These are phyloP conservation scores for Pogonognathellus flavescens DNA, from an alignment of 1,140 invertebrate species.

Conservation along the genomic window DNA sequence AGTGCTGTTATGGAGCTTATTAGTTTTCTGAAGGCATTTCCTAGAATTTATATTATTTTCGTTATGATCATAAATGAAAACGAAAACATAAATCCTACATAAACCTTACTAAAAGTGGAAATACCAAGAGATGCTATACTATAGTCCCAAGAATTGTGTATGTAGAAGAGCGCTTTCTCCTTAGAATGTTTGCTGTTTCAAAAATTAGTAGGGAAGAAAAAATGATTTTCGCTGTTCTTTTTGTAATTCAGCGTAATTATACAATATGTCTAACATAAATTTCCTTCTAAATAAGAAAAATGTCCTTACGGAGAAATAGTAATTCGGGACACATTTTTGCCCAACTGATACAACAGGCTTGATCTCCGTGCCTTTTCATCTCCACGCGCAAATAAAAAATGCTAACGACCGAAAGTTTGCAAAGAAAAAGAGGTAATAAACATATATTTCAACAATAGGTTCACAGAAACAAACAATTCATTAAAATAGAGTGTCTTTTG, in stretches of 20 bases:
- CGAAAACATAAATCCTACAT: too few relatives aligned
- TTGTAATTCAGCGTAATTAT: background rate
- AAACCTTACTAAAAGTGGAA: too few relatives aligned
- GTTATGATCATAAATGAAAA: too few relatives aligned
- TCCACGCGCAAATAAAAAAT: background rate
- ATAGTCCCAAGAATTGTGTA: too few relatives aligned
- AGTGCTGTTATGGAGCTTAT: too few relatives aligned
- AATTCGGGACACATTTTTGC: background rate
- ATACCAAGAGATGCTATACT: too few relatives aligned
- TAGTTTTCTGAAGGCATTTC: too few relatives aligned
- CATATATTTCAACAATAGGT: constrained; percentile 9
- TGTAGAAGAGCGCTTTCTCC: too few relatives aligned
- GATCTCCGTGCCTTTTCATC: background rate
- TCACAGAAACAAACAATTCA: constrained; percentile 9
- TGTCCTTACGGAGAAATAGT: background rate
- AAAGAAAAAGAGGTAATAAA: constrained; percentile 6
- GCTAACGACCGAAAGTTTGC: background rate
- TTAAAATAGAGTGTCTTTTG: constrained; percentile 18
- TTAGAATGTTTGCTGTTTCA: too few relatives aligned
- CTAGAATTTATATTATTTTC: too few relatives aligned
- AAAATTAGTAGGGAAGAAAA: too few relatives aligned
- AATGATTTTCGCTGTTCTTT: background rate
- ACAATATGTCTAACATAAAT: background rate
- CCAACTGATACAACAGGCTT: background rate
- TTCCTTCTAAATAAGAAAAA: background rate